phyloP scores from a whole-genome alignment of 2,797 vertebrate species.

The Balearica regulorum region DNA sequence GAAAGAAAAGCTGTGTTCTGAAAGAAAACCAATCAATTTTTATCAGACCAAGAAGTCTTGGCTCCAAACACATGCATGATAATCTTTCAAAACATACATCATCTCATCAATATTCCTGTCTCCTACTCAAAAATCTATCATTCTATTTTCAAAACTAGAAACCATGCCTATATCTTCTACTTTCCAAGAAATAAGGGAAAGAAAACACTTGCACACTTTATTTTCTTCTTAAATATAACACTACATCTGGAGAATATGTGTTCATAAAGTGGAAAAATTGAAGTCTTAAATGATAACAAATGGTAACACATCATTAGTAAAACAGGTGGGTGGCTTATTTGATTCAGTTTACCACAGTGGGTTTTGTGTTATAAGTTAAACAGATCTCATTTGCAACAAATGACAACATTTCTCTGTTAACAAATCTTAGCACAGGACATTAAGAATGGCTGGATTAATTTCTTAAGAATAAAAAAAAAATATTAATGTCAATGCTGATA shows the following conservation, averaged over 20 bases:
- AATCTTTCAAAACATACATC: background rate
- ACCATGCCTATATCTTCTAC: background rate
- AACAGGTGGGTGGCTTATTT: background rate
- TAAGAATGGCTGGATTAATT: background rate
- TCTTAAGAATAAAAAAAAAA: background rate
- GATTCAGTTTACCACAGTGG: background rate
- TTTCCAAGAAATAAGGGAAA: background rate
- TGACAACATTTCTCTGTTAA: background rate
- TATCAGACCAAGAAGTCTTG: background rate
- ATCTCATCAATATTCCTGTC: background rate
- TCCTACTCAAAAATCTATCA: background rate
- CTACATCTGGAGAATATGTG: rapidly evolving
- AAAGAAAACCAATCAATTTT: background rate
- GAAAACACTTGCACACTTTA: background rate
- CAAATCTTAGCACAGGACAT: background rate
- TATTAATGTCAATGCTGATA: background rate
- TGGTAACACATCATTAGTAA: background rate
- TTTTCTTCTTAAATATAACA: background rate
- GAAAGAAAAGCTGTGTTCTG: background rate
- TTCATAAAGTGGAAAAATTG: background rate
- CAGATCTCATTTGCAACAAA: background rate
- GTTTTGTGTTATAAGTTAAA: background rate
- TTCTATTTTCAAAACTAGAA: background rate
- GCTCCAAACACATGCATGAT: background rate
- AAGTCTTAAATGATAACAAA: background rate